phyloP scores from a whole-genome alignment of 2,888 invertebrate species.

The Synanthedon tipuliformis region DNA sequence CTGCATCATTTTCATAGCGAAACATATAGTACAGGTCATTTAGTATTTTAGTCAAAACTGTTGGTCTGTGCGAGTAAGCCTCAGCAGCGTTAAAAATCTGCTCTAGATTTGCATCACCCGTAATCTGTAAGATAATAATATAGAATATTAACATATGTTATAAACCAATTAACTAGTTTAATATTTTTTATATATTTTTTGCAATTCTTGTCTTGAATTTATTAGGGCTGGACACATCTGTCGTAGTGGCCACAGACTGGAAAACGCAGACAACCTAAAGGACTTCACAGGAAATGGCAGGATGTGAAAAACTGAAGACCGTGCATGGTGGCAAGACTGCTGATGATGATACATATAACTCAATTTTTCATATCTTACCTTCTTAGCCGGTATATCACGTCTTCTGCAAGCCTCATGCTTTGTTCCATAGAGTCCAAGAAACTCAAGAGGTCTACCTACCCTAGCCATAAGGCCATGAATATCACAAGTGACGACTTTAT shows the following conservation, averaged over 20 bases:
- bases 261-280: no score
- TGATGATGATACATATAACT: no score
- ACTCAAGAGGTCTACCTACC: slow-evolving; percentile 83
- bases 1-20: slow-evolving; percentile 83
- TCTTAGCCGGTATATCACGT: slow-evolving; percentile 89
- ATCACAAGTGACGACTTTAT: slow-evolving; percentile 67
- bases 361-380: slow-evolving; percentile 60
- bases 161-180: no score
- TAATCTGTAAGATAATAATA: slow-evolving; percentile 69
- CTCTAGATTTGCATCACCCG: slow-evolving; percentile 91
- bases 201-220: no score
- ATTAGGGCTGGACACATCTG: no score
- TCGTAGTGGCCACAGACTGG: no score
- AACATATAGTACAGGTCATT: slow-evolving; percentile 92
- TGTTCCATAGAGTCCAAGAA: slow-evolving; percentile 92
- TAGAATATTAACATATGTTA: no score
- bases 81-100: slow-evolving; percentile 89
- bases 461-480: slow-evolving; percentile 88
- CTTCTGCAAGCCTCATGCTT: slow-evolving; percentile 90
- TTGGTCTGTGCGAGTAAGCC: slow-evolving; percentile 86
- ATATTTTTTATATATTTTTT: no score
- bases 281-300: no score
- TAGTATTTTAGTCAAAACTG: slow-evolving; percentile 83
- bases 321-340: no score
- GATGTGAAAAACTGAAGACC: no score